phyloP scores from a whole-genome alignment of 2,113 vertebrate species.

The Erythrolamprus reginae region DNA sequence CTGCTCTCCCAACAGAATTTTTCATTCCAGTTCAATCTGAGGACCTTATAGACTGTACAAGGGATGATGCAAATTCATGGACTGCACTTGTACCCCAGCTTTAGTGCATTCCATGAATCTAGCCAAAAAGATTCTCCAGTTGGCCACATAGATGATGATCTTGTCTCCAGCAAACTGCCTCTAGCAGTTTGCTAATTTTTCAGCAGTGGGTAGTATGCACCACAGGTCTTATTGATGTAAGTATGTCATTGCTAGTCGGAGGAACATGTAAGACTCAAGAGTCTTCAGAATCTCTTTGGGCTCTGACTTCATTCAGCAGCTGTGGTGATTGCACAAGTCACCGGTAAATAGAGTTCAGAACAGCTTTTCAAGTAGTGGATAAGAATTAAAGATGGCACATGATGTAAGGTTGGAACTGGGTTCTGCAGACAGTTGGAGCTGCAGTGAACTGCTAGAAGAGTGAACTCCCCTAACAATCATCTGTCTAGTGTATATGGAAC shows the following conservation, averaged over 20 bases:
- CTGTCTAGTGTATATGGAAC: no score
- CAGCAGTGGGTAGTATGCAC: not conserved
- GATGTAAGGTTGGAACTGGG: not conserved
- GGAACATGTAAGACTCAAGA: not conserved
- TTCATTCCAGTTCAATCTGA: not conserved
- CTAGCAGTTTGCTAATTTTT: not conserved
- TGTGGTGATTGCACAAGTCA: not conserved
- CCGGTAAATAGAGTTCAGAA: not conserved
- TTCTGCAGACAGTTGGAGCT: not conserved
- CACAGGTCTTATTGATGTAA: not conserved
- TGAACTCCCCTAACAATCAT: not conserved
- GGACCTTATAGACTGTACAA: not conserved
- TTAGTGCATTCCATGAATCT: not conserved
- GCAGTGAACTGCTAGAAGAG: not conserved
- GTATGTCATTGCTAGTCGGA: not conserved
- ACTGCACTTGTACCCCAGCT: not conserved
- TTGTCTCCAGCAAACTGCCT: not conserved
- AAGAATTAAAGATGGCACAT: not conserved
- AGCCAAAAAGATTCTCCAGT: not conserved
- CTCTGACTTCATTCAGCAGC: not conserved
- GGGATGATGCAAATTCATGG: not conserved
- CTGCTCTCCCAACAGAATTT: not conserved
- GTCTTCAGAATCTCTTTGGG: not conserved
- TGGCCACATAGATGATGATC: not conserved
- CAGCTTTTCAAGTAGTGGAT: not conserved